Base-by-base conservation (phyloP, 2,113 vertebrate genomes). In the Spilogale gracilis region DNA sequence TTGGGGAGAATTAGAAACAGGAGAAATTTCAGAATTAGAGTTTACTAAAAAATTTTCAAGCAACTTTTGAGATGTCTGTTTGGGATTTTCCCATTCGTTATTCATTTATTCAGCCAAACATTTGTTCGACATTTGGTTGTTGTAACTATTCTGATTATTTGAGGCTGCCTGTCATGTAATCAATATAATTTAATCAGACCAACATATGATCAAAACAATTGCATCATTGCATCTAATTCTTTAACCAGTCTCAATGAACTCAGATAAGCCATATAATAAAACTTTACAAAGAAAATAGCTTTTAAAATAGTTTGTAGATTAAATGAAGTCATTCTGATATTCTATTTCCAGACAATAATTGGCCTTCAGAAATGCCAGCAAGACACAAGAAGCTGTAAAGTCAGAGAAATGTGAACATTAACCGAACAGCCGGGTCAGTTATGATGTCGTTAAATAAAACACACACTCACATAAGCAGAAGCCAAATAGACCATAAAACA, bases 401-500 rank as follows among this genome's bases (percentile, higher is more conserved):
- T 87, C 94, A 88, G 80, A 97, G 98, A 96, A 97, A 97, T 86
- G 95, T 93, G 94, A 80, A 94, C 60, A 83, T 96, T 50, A 95
- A 58, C 16, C 10, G 43, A 89, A 96, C 54, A 88, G 86, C 69
- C 0, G 0, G 69, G 56, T 94, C 95, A 32, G 89, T 97, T 91
- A 97, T 81, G 96, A 89, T 91, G 78, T 91, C 95, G 94, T 81
- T 94, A 98, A 96, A 95, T 82, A 96, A 92, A 95, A 94, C 63
- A 50, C 52, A 90, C 81, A 96, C 48, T 87, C 86, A 87, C 95
- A 96, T 56, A 96, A 86, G 60, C 82, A 38, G 45, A 89, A 96
- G 69, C 83, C 67, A 96, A 95, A 63, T 6, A 88, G 65, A 69
- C 67, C 83, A 79, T 95, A 94, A 95, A 97, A 67, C 48, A 93